phyloP scores from a whole-genome alignment of 2,888 invertebrate genomes.

The Brenthis daphne region DNA sequence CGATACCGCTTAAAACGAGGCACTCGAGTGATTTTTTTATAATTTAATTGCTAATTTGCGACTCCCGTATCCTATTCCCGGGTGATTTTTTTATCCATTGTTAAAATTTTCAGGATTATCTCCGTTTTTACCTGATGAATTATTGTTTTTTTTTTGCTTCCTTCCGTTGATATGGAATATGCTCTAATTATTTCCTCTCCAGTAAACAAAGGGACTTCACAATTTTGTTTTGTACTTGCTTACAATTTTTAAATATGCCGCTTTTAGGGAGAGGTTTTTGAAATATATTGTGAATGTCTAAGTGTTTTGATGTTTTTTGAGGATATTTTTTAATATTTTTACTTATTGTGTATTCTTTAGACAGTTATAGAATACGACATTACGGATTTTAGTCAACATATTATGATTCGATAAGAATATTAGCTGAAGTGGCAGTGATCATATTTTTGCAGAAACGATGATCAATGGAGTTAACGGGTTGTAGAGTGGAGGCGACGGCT shows the following conservation, averaged over 20 bases:
- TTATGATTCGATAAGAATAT: no score
- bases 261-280: conserved; percentile 28
- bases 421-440: no score
- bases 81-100: conserved; percentile 53
- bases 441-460: no score
- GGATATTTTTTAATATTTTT: no score
- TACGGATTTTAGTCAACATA: no score
- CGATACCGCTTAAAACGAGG: conserved; percentile 62
- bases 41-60: conserved; percentile 77
- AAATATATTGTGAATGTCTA: not conserved
- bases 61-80: conserved; percentile 50
- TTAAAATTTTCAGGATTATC: conserved; percentile 68
- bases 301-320: no score
- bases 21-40: conserved; percentile 65
- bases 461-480: no score
- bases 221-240: conserved; percentile 40
- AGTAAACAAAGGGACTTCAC: conserved; percentile 65
- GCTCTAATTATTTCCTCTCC: conserved; percentile 76
- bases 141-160: conserved; percentile 65
- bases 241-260: conserved; percentile 40
- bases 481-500: no score
- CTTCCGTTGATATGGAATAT: conserved; percentile 60
- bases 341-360: no score
- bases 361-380: no score
- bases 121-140: conserved; percentile 68